Base-by-base conservation (phyloP, 2,113 vertebrate species). In the Ceuthmochares aereus region DNA sequence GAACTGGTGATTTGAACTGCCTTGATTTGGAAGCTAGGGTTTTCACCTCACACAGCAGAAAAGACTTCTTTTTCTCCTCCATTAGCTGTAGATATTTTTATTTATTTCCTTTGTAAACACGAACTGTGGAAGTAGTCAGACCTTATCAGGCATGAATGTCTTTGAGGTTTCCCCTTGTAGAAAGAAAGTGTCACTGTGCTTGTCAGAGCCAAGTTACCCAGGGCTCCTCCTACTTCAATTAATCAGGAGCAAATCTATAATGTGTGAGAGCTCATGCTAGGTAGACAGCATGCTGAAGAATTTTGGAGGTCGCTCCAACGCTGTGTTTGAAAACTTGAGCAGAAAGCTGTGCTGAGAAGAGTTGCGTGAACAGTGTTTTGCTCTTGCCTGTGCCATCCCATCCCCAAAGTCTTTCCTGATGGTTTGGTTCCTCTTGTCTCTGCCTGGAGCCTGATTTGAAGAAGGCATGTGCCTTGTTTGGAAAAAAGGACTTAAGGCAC, bases 1-100 rank as follows among this genome's bases (percentile, higher is more conserved):
- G 67, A 91, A 43, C 76, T 6, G 68, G 60, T 91, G 93, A 85
- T 77, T 94, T 56, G 37, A 90, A 63, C 84, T 93, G 89, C 70
- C 67, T 93, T 34, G 5, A 67, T 74, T 93, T 52, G 58, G 34
- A 77, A 93, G 72, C 45, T 43, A 54, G 67, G 22, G 32, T 76
- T 93, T 91, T 62, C 40, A 73, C 67, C 85, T 62, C 52, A 14
- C 8, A 6, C 26, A 59, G 75, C 17, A 23, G n/a, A 63, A 84
- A 95, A 88, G 47, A 16, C 51, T 81, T 67, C 7, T 36, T 82
- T 70, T n/a, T 37, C 92, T 88, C 63, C 64, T 77, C 47, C 26
- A 23, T 19, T 14, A 69, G 69, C 54, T 60, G 54, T 22, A n/a
- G 74, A 64, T 80, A 45, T 73, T 94, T 91, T 85, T 83, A 51